These are phyloP conservation scores for Periophthalmus modestus DNA, from an alignment of 2,113 vertebrate genomes.

Conservation along the genomic window DNA sequence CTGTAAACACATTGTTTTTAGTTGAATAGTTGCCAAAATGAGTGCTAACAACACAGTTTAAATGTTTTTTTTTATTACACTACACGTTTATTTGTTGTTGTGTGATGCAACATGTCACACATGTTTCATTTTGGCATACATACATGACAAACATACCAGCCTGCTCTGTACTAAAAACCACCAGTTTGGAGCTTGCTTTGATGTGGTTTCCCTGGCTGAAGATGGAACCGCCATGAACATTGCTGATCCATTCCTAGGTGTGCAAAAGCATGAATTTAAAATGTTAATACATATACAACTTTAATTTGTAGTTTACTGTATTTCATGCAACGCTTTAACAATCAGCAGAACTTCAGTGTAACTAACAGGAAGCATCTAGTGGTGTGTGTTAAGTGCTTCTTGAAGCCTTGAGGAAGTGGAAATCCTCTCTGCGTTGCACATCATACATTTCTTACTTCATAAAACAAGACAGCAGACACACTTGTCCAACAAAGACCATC, in stretches of 20 bases:
- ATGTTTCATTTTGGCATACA: background rate
- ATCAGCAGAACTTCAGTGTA: constrained; percentile 2
- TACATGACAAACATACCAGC: constrained; percentile 75
- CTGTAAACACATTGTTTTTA: constrained; percentile 59
- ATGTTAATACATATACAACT: background rate
- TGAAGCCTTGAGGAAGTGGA: constrained; percentile 65
- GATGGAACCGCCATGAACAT: constrained; percentile 75
- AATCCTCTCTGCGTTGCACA: constrained; percentile 44
- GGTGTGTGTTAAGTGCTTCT: constrained; percentile 31
- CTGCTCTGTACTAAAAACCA: constrained; percentile 83
- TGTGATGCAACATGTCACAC: background rate
- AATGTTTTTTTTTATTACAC: background rate
- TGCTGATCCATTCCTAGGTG: constrained; percentile 86
- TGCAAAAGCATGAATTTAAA: background rate
- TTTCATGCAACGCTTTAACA: background rate
- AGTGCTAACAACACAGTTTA: background rate
- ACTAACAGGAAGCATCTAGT: constrained; percentile 63
- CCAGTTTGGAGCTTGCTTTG: constrained; percentile 83
- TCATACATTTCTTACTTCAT: constrained; percentile 52
- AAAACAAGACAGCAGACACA: constrained; percentile 29
- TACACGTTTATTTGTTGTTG: background rate
- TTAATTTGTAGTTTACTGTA: background rate
- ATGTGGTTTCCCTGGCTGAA: constrained; percentile 83
- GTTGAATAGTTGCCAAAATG: background rate
- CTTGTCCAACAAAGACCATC: constrained; percentile 19